Evolutionary conservation across 2,797 vertebrate genomes (phyloP), one percentile per base, ranked within the genome.

Genomic region (Lagocephalus sceleratus): DNA sequence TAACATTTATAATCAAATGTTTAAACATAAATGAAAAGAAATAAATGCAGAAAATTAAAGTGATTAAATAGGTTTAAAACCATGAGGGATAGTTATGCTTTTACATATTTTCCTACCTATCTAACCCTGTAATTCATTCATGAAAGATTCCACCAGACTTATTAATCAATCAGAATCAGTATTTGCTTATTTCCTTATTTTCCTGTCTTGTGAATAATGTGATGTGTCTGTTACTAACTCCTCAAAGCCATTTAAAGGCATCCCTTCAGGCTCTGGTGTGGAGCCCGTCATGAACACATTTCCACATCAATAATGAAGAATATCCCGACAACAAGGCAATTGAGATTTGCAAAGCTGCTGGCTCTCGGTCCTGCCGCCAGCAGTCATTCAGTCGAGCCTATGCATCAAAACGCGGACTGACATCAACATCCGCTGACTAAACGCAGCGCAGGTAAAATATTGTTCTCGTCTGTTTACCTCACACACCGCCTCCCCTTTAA

Each of bases 401-500:
- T 63, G 44, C 7, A 73, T 64, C 57, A 63, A 68, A 65, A 75
- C 72, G 32, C 51, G 6, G 56, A 55, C 70, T 85, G 83, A 87
- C 83, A 63, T 54, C 71, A 58, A 85, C 84, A 86, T 88, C 85
- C 79, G 67, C 73, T 76, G 78, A 66, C 82, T 78, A 48, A 78
- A 76, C 49, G 46, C 54, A 51, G 68, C 78, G 83, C 32, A 62
- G 79, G 81, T 88, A 67, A 87, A 86, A 87, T 83, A 89, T 81
- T 81, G 80, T 85, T 72, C 73, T 72, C 51, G 44, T 41, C 44
- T 90, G 77, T 91, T 90, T 89, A 82, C 83, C 70, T 69, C 75
- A 74, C 84, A 76, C 71, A 75, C 82, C 63, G 68, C 52, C 77
- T 55, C 60, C 58, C 58, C 84, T 91, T 92, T 88, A 87, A 90